Base-by-base conservation (phyloP, 2,888 invertebrate genomes). In the Pilophorus perplexus region DNA sequence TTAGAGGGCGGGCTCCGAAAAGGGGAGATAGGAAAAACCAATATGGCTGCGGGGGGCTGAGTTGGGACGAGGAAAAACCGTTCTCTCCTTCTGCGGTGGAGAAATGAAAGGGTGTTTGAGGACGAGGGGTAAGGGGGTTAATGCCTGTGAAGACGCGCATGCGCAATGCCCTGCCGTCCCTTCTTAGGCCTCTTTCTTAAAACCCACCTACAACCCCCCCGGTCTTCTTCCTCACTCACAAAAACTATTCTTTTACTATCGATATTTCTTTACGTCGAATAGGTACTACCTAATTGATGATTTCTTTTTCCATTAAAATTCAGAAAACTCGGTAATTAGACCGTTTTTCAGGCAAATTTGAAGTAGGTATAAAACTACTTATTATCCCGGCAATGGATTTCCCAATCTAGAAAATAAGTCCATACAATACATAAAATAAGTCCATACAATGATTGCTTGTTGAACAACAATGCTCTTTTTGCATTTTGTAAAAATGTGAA, bases 1-100 rank as follows among this genome's bases (percentile, higher is more conserved):
- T 71, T 71, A 71, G 70, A 69, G 79, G 78, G 79, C 79, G 79
- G 77, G 75, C 77, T 76, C n/a, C n/a, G n/a, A n/a, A n/a, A n/a
- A n/a, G n/a, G n/a, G n/a, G 75, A 74, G 80, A 76, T 25, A 74
- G 69, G 70, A 71, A 71, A 71, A 71, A 71, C 71, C 71, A 71
- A 71, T 71, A 71, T 71, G 71, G 71, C 71, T 69, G 71, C 71
- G 60, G 67, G 60, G 60, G 52, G n/a, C n/a, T n/a, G n/a, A 28
- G 60, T 44, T 66, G 46, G 64, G 57, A 57, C 22, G 62, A 59
- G 68, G 66, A 66, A 68, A 68, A 68, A 66, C 62, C 46, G 62
- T 37, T 46, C 59, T 59, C 59, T 59, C 59, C 59, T 44, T 59
- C 59, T 59, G 40, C 22, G 42, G 59, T 33, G 44, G 10, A 12